Evolutionary conservation across 2,888 invertebrate species (phyloP), one percentile per base, ranked within the genome.

Genomic region (Aphidoletes aphidimyza): DNA sequence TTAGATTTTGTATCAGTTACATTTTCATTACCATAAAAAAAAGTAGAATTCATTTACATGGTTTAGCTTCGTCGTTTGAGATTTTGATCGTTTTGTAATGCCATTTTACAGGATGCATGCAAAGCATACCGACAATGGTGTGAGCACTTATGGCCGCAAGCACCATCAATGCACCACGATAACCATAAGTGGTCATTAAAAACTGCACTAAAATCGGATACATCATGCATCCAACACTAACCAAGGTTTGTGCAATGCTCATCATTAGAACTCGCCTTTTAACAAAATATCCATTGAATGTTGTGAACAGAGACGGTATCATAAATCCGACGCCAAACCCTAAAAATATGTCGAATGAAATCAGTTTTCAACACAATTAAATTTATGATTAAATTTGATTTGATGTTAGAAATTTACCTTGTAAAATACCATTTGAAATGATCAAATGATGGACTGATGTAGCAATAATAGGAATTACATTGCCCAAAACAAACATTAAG

Each of bases 91-190:
- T 9, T 69, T 69, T 69, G n/a, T 69, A 69, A 87, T 95, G 94
- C 94, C 94, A 94, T 88, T 94, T 92, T 0, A 94, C 93, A 0
- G 95, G 95, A 87, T 94, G 94, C 92, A 95, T 93, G 59, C 94
- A 90, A 69, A 93, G 87, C 93, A 94, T 94, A 0, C 94, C 94
- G 39, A 93, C 91, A 34, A 95, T 89, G 22, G 93, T 90, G 87
- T 95, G 92, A 17, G 94, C 89, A 87, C 94, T 93, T 45, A 95
- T 88, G 0, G 92, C 95, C 86, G 93, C 93, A 19, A 94, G 89
- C 42, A 95, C 88, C 8, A 93, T 91, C 3, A 94, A 90, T 19
- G 94, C 93, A 88, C 95, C 95, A 86, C 94, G 90, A 87, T 94
- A 94, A 1, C 95, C 95, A 86, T 94, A 95, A 86, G 90, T 89